Percentiles rank a stretch among this genome's conserved stretches.
These are phyloP conservation scores for Ginglymostoma cirratum DNA, from an alignment of 2,113 vertebrate species.

Conservation along the genomic window DNA sequence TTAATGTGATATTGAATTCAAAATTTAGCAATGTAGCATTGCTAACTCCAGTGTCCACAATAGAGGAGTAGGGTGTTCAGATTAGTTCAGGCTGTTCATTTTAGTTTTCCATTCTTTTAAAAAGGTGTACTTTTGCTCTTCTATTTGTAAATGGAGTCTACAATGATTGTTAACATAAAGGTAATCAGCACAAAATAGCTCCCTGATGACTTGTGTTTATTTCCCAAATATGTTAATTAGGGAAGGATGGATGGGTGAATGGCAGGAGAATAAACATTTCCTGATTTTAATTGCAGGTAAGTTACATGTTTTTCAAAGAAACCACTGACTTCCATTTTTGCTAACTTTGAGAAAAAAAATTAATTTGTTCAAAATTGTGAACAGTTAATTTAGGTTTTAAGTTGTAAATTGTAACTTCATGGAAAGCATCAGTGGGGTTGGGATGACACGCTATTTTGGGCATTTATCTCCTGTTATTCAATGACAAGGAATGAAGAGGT, in stretches of 20 bases:
- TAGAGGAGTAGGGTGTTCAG: not conserved
- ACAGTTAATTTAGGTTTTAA: not conserved
- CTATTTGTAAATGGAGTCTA: not conserved
- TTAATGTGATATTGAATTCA: conserved; percentile 16
- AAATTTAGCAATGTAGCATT: not conserved
- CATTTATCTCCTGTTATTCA: not conserved
- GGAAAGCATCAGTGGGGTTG: not conserved
- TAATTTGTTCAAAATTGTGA: not conserved
- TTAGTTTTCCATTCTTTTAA: not conserved
- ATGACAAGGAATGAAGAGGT: not conserved
- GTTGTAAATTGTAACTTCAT: not conserved
- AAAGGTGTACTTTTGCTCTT: not conserved
- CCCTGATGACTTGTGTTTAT: not conserved
- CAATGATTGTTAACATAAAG: not conserved
- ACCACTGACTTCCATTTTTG: not conserved
- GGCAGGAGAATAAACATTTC: not conserved
- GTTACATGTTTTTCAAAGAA: not conserved
- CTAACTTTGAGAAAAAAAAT: not conserved
- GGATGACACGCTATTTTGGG: not conserved
- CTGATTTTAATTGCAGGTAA: not conserved
- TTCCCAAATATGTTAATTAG: not conserved
- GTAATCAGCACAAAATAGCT: not conserved
- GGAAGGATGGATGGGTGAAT: not conserved
- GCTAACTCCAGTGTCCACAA: not conserved
- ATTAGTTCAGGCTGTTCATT: not conserved